phyloP scores from a whole-genome alignment of 2,113 vertebrate genomes.

The Tychaedon coryphoeus region DNA sequence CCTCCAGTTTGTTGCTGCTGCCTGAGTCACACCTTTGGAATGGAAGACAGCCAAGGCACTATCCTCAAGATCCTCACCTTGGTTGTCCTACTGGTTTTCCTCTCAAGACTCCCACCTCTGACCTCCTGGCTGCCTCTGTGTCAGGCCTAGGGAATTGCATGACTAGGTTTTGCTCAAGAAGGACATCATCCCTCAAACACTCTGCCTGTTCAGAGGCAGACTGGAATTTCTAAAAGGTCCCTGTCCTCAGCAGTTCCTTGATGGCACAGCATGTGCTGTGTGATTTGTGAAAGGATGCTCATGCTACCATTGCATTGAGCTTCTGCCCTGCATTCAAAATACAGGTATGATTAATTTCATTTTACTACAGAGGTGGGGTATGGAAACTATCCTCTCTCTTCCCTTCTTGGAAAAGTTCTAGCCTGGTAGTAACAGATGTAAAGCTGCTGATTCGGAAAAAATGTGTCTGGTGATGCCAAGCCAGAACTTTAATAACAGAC shows the following conservation, averaged over 20 bases:
- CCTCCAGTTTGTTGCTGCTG: background rate
- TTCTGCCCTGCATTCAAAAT: background rate
- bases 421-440: background rate
- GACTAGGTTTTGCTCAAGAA: background rate
- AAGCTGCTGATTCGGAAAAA: background rate
- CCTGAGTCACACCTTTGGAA: background rate
- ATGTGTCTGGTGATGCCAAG: background rate
- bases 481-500: background rate
- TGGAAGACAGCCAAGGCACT: background rate
- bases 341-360: background rate
- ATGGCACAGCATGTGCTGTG: accelerated
- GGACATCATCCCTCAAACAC: background rate
- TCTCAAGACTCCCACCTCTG: background rate
- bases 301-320: accelerated
- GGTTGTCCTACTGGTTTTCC: background rate
- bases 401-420: background rate
- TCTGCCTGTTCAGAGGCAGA: background rate
- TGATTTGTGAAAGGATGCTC: background rate
- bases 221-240: background rate
- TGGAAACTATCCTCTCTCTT: background rate
- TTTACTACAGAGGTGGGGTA: background rate
- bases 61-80: accelerated
- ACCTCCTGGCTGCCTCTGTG: background rate
- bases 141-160: background rate
- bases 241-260: background rate